phyloP scores from a whole-genome alignment of 2,888 invertebrate genomes.

The Tinea pellionella region DNA sequence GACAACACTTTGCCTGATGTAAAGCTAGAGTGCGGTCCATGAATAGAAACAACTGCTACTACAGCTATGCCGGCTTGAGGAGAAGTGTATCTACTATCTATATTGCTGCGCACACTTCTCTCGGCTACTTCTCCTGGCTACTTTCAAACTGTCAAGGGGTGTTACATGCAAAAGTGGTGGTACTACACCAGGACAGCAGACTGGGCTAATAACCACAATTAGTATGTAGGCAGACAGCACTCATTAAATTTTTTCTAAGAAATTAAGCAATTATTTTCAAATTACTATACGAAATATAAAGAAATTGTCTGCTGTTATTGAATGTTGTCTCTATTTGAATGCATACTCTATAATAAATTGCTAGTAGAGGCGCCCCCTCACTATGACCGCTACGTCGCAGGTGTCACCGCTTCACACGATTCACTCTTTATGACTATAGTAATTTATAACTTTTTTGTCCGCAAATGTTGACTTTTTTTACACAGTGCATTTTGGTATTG shows the following conservation, averaged over 20 bases:
- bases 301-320: not conserved
- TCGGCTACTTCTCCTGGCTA: too few species aligned
- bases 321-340: not conserved
- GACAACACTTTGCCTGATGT: too few species aligned
- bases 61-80: too few species aligned
- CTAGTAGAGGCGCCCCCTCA: conserved; percentile 5
- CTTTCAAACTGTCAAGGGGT: too few species aligned
- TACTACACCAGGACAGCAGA: too few species aligned
- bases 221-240: too few species aligned
- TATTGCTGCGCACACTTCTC: too few species aligned
- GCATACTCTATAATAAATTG: not conserved
- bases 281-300: not conserved
- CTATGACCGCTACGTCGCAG: conserved; percentile 38
- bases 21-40: too few species aligned
- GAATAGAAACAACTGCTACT: too few species aligned
- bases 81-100: too few species aligned
- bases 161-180: too few species aligned
- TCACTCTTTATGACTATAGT: conserved; percentile 15
- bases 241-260: not conserved
- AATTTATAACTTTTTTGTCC: conserved; percentile 9
- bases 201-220: too few species aligned
- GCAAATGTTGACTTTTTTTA: conserved; percentile 4
- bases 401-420: conserved; percentile 62
- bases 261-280: not conserved
- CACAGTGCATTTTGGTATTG: not conserved